phyloP scores from a whole-genome alignment of 2,797 vertebrate species.

The Ctenosaura bakeri region DNA sequence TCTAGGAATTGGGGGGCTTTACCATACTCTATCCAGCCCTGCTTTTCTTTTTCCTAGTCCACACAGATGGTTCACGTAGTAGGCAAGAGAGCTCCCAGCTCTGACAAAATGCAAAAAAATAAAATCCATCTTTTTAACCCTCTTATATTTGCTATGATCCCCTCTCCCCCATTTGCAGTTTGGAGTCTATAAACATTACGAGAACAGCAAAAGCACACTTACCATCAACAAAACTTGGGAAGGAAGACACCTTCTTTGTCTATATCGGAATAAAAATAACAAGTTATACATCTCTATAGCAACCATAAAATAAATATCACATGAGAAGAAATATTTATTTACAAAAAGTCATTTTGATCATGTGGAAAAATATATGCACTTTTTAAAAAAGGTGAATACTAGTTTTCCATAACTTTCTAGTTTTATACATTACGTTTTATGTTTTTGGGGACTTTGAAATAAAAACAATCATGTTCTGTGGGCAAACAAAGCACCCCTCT shows the following conservation, averaged over 20 bases:
- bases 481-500: neutral
- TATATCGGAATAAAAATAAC: conserved; percentile 79
- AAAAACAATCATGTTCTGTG: neutral
- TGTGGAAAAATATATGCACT: neutral
- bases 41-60: too few relatives aligned
- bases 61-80: too few relatives aligned
- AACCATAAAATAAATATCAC: conserved; percentile 47
- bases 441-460: neutral
- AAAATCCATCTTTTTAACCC: neutral
- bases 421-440: neutral
- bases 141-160: neutral
- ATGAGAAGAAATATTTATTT: neutral
- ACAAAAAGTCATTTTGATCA: conserved; percentile 29
- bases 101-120: too few relatives aligned
- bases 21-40: too few relatives aligned
- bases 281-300: neutral
- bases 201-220: conserved; percentile 76
- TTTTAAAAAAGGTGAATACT: neutral
- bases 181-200: neutral
- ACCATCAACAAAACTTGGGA: conserved; percentile 99
- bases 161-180: neutral
- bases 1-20: too few relatives aligned
- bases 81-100: neutral
- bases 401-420: neutral
- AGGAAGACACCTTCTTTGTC: conserved; percentile 94